These are phyloP conservation scores for Scomber scombrus DNA, from an alignment of 2,113 vertebrate genomes.

Conservation along the genomic window DNA sequence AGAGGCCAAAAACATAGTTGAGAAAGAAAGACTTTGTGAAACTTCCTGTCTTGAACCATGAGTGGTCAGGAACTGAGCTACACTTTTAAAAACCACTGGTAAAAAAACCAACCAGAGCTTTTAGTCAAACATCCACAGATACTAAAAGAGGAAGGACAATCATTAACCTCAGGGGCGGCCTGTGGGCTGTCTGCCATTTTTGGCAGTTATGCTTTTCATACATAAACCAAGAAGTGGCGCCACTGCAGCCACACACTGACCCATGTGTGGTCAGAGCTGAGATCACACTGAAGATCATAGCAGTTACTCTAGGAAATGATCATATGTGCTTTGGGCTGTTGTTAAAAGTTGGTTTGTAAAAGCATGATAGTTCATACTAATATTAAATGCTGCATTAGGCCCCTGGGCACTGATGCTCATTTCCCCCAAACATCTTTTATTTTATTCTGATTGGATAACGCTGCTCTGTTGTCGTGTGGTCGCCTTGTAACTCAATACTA, in stretches of 20 bases:
- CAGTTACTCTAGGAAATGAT: no score
- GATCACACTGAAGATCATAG: not conserved
- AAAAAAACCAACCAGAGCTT: not conserved
- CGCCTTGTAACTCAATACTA: no score
- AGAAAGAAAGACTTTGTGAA: not conserved
- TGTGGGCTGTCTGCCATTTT: no score
- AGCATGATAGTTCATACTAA: no score
- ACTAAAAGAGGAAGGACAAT: not conserved
- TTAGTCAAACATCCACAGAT: constrained; percentile 35
- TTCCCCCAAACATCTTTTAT: no score
- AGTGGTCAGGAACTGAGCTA: not conserved
- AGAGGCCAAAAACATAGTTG: not conserved
- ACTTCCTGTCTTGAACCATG: not conserved
- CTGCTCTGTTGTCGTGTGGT: no score
- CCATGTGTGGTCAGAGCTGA: not conserved
- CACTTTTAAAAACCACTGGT: constrained; percentile 8
- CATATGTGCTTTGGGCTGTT: not conserved
- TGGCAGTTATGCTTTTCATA: no score
- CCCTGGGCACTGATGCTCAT: no score
- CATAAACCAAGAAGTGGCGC: no score
- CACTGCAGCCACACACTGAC: no score
- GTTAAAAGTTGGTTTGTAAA: not conserved
- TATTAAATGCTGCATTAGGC: no score
- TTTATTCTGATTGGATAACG: no score
- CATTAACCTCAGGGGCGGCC: not conserved